Evolutionary conservation across 2,113 vertebrate species (phyloP).

Genomic region (Passer domesticus): DNA sequence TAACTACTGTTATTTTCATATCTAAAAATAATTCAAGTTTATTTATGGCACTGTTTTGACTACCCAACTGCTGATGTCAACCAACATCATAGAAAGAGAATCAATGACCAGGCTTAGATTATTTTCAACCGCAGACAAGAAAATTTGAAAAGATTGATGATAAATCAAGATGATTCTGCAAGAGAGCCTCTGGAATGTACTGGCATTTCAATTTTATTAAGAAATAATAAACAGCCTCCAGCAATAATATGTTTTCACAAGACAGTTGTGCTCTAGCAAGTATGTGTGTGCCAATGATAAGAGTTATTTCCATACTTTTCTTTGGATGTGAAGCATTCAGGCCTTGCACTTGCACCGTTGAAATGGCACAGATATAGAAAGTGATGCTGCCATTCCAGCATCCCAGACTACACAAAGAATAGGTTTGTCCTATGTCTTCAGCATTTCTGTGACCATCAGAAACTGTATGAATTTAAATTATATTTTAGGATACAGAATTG

Average conservation of each 20-base stretch:
- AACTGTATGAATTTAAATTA: neutral
- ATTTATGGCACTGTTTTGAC: conserved; percentile 52
- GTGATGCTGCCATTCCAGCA: neutral
- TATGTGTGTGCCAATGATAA: neutral
- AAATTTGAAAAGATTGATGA: neutral
- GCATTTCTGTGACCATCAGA: neutral
- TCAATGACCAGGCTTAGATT: neutral
- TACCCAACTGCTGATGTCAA: conserved; percentile 46
- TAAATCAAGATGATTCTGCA: conserved; percentile 1
- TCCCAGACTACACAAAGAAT: neutral
- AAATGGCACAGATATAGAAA: neutral
- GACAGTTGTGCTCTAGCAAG: neutral
- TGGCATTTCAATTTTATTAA: conserved; percentile 14
- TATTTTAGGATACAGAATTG: neutral
- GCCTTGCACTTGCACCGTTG: neutral
- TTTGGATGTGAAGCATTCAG: neutral
- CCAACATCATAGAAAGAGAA: neutral
- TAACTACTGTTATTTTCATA: conserved; percentile 8
- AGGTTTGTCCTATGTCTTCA: neutral
- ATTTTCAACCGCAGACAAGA: neutral
- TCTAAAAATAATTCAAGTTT: conserved; percentile 45
- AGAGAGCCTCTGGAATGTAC: neutral
- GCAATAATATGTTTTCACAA: neutral
- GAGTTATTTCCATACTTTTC: neutral
- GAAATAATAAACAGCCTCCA: neutral